phyloP scores from a whole-genome alignment of 2,888 invertebrate species.

The Sinotaia quadrata region DNA sequence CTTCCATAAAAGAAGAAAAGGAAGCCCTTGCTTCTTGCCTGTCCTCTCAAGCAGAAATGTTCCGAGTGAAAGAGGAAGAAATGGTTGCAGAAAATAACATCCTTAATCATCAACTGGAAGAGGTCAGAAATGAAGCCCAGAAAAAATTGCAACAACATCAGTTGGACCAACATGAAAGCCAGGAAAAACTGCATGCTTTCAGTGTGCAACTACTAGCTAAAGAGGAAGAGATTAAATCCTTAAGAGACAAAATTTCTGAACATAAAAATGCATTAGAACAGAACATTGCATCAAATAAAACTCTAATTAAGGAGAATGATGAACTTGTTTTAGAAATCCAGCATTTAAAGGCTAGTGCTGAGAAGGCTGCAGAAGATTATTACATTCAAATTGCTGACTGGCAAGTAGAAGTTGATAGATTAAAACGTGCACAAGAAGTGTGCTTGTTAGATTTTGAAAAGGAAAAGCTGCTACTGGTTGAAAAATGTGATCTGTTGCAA shows the following conservation, averaged over 20 bases:
- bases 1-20: not conserved
- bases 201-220: not conserved
- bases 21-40: not conserved
- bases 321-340: not conserved
- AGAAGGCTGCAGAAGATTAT: not conserved
- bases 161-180: not conserved
- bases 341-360: constrained; percentile 2
- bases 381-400: not conserved
- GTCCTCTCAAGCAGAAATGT: constrained; percentile 18
- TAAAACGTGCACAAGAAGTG: not conserved
- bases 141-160: not conserved
- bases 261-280: constrained; percentile 2
- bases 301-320: constrained; percentile 2
- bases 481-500: constrained; percentile 4
- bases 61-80: constrained; percentile 21
- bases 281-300: not conserved
- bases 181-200: not conserved
- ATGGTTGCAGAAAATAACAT: constrained; percentile 25
- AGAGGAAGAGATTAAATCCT: constrained; percentile 2
- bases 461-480: not conserved
- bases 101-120: constrained; percentile 24
- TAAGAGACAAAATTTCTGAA: not conserved
- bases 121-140: constrained; percentile 15
- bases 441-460: not conserved
- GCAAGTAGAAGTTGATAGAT: constrained; percentile 3